A percentile compares a stretch with the other conserved stretches of the same genome.
Evolutionary conservation across 1,140 invertebrate genomes (phyloP).

Genomic region (Euborellia annulipes): DNA sequence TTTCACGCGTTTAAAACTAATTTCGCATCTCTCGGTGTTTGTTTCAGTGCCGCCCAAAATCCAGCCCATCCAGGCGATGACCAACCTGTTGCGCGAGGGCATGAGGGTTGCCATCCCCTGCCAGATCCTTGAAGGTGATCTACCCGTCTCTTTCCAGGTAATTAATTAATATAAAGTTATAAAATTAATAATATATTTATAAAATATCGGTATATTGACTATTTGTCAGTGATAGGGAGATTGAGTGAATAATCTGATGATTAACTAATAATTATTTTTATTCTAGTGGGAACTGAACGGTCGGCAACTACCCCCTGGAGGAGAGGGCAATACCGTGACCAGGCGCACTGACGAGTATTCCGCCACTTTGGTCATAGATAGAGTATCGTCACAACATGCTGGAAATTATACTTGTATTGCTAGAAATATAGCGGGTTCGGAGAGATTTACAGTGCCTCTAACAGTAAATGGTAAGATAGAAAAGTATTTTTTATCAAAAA

Average conservation of each 20-base stretch:
- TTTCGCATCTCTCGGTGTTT: no score
- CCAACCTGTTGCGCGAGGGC: conserved; percentile 66
- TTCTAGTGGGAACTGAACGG: conserved; percentile 64
- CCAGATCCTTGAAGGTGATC: conserved; percentile 85
- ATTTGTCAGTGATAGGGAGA: no score
- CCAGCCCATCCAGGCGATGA: conserved; percentile 68
- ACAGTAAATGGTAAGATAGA: conserved; percentile 59
- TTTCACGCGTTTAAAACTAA: no score
- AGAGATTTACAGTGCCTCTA: conserved; percentile 52
- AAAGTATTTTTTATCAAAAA: background rate
- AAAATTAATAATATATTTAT: no score
- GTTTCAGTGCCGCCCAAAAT: conserved; percentile 72
- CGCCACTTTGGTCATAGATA: conserved; percentile 73
- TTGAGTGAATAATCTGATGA: no score
- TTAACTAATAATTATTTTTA: no score
- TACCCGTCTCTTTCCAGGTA: conserved; percentile 62
- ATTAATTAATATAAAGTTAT: conserved; percentile 27
- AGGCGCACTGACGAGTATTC: conserved; percentile 70
- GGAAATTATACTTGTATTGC: conserved; percentile 83
- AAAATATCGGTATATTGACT: no score
- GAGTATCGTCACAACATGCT: conserved; percentile 63
- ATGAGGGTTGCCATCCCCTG: conserved; percentile 85
- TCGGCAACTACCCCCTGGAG: conserved; percentile 34
- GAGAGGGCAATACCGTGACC: conserved; percentile 34
- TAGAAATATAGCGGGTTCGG: conserved; percentile 64